Evolutionary conservation across 2,888 invertebrate species (phyloP), one percentile per base, ranked within the genome.

Genomic region (Omphaloscelis lunosa): DNA sequence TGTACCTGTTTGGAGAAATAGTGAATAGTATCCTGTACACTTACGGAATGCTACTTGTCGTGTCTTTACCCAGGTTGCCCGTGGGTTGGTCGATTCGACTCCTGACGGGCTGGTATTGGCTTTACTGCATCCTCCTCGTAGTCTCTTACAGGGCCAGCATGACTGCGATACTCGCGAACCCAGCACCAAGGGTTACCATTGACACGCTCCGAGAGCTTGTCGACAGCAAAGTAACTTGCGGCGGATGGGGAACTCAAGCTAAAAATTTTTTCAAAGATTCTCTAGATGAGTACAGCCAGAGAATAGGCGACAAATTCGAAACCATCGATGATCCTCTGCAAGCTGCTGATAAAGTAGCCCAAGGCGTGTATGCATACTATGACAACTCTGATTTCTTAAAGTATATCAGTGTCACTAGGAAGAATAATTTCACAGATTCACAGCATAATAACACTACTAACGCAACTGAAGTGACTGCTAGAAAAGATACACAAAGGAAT

Each of bases 21-120:
- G 95, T 97, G 72, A 98, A 98, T 92, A 98, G 98, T 91, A 97
- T 98, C 82, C 95, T 98, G 23, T 98, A 98, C 88, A 98, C 98
- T 0, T 98, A 98, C 90, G 98, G 98, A 88, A 98, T 98, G 98
- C 92, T 98, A 68, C 95, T 98, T 11, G 97, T 98, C 83, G 98
- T 99, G 45, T 98, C 98, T 0, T 91, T 98, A 75, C 98, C 98
- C 0, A 97, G 97, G 89, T 95, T 98, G 86, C 98, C 98, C 0
- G 97, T 97, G 27, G 98, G 98, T 27, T 98, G 98, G 98, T 98
- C 98, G 0, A 95, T 99, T 62, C 96, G 98, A 56, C 95, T 98
- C 48, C 95, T 99, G 23, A 98, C 98, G 2, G 98, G 99, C 0
- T 98, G 98, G 98, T 99, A 98, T 94, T 99, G 98, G 98, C 93